Percentiles rank a stretch among this genome's conserved stretches.
phyloP scores from a whole-genome alignment of 2,888 invertebrate species.

The Dynastes tityus region DNA sequence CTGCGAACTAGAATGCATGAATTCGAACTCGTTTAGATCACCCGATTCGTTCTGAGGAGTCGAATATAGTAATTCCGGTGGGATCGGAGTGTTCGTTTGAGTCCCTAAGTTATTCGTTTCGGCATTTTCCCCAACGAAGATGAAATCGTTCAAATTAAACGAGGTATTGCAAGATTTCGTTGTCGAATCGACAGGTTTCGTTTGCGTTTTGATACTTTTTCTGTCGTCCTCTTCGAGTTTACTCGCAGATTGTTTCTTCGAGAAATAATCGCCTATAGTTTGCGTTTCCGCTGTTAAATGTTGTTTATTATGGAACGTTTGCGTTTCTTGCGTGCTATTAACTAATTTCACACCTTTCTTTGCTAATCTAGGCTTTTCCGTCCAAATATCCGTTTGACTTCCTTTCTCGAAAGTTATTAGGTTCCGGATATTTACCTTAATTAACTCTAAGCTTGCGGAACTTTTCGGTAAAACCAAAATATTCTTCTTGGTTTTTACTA shows the following conservation, averaged over 20 bases:
- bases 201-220: constrained; percentile 62
- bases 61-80: constrained; percentile 54
- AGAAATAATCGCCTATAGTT: constrained; percentile 66
- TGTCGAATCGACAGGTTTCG: constrained; percentile 59
- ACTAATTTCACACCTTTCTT: constrained; percentile 53
- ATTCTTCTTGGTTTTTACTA: constrained; percentile 50
- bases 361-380: constrained; percentile 59
- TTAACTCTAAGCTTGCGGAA: constrained; percentile 54
- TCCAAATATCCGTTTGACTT: constrained; percentile 60
- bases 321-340: constrained; percentile 65
- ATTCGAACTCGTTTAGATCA: constrained; percentile 59
- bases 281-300: constrained; percentile 67
- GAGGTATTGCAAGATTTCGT: constrained; percentile 66
- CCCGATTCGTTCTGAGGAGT: constrained; percentile 62
- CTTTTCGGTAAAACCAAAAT: constrained; percentile 58
- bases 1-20: constrained; percentile 59
- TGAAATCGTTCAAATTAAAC: constrained; percentile 62
- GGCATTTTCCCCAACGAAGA: constrained; percentile 56
- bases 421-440: constrained; percentile 50
- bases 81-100: constrained; percentile 61
- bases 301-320: constrained; percentile 61
- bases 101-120: constrained; percentile 64
- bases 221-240: constrained; percentile 39
- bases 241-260: constrained; percentile 56
- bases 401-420: constrained; percentile 59